Conservation (phyloP, 64 coral and sea anemone genomes). For the Cladopsammia gracilis region DNA sequence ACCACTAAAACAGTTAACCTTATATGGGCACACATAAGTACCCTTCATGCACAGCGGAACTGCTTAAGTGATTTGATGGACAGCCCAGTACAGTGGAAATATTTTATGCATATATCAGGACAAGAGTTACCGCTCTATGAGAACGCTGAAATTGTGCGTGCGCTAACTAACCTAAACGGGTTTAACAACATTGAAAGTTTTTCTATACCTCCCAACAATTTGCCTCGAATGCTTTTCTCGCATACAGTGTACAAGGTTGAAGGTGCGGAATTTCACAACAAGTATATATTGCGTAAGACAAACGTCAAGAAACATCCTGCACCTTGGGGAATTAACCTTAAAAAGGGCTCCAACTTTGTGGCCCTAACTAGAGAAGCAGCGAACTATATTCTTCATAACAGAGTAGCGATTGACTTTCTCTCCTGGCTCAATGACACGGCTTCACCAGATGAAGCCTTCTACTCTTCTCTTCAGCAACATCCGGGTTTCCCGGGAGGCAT, state of each 20-base stretch:
- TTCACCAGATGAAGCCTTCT: neutral
- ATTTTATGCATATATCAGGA: slow-evolving; percentile 27
- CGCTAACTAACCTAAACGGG: neutral
- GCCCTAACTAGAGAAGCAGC: slow-evolving; percentile 14
- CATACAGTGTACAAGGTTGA: neutral
- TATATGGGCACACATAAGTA: slow-evolving; percentile 17
- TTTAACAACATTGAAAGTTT: slow-evolving; percentile 14
- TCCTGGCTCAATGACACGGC: slow-evolving; percentile 24
- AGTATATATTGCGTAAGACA: neutral
- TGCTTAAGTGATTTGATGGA: slow-evolving; percentile 16
- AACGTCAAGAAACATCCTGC: neutral
- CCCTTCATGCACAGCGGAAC: slow-evolving; percentile 2
- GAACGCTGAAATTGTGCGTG: neutral
- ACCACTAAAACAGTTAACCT: neutral
- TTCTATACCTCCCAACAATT: neutral
- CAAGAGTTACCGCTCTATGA: slow-evolving; percentile 2
- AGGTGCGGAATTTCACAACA: neutral
- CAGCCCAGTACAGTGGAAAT: slow-evolving; percentile 15
- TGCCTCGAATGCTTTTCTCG: neutral
- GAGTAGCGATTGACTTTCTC: slow-evolving; percentile 17
- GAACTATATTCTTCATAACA: slow-evolving; percentile 1
- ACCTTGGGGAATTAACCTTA: slow-evolving; percentile 1
- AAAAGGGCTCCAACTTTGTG: slow-evolving; percentile 23
- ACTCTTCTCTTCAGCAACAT: slow-evolving; percentile 38
- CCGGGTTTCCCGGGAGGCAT: slow-evolving; percentile 38